phyloP scores from a whole-genome alignment of 2,888 invertebrate genomes.

The Ophioninae sp. region DNA sequence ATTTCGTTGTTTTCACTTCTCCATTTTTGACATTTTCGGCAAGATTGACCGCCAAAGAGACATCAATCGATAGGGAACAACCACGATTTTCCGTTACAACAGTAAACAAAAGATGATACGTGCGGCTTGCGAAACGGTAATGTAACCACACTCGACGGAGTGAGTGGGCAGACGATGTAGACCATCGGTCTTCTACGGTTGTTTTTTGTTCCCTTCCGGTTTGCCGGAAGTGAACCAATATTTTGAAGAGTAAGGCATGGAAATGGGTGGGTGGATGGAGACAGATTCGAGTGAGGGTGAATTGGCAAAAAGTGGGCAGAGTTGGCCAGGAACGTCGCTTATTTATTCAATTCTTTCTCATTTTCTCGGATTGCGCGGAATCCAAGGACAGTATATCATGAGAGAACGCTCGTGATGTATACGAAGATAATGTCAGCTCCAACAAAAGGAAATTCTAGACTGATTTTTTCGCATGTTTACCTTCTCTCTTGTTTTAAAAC shows the following conservation, averaged over 20 bases:
- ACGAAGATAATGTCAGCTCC: slow-evolving; percentile 17
- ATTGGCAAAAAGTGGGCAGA: background rate
- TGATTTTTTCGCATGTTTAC: slow-evolving; percentile 47
- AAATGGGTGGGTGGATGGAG: background rate
- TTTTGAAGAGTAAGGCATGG: slow-evolving; percentile 21
- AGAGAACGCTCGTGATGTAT: slow-evolving; percentile 48
- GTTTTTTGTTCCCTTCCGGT: slow-evolving; percentile 26
- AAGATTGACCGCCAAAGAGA: slow-evolving; percentile 35
- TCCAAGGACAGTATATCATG: slow-evolving; percentile 59
- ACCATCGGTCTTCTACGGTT: slow-evolving; percentile 27
- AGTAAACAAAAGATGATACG: slow-evolving; percentile 1
- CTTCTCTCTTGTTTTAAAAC: background rate
- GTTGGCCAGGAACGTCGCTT: slow-evolving; percentile 53
- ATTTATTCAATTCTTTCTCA: slow-evolving; percentile 49
- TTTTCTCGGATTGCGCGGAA: slow-evolving; percentile 32
- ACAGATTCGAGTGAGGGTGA: background rate
- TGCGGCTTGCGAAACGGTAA: background rate
- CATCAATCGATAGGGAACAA: slow-evolving; percentile 31
- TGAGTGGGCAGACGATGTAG: slow-evolving; percentile 18
- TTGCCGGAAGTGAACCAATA: slow-evolving; percentile 57
- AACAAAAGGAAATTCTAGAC: background rate
- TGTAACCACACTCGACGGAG: slow-evolving; percentile 13
- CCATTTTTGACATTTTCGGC: slow-evolving; percentile 17
- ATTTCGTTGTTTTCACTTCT: slow-evolving; percentile 4
- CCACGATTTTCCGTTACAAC: slow-evolving; percentile 1